Evolutionary conservation across 2,797 vertebrate genomes (phyloP), one percentile per base, ranked within the genome.

Genomic region (Pseudochirops cupreus): DNA sequence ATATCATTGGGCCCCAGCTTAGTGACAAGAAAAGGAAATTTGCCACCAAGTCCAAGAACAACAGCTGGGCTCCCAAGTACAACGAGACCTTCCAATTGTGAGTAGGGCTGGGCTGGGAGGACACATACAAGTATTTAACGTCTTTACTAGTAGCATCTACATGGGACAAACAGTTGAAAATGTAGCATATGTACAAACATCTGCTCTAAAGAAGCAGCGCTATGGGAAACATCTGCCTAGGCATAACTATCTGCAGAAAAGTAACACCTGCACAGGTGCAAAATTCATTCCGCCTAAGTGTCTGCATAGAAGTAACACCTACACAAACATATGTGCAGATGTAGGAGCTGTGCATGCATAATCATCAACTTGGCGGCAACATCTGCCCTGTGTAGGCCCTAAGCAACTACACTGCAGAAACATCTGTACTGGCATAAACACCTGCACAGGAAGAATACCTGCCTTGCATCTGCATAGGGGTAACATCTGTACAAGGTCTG

Each of bases 21-120:
- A 99, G 99, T 0, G 99, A 99, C 98, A 99, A 99, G 99, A 99
- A 99, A 98, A 99, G 99, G 98, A 99, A 99, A 98, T 99, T 99
- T 0, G 99, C 99, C 92, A 99, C 99, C 94, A 99, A 99, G 98
- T 99, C 99, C 0, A 99, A 99, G 98, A 99, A 99, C 98, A 99
- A 99, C 98, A 99, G 99, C 98, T 99, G 99, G 99, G 99, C 99
- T 90, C 99, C 99, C 58, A 99, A 99, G 98, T 99, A 99, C 98
- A 99, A 99, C 0, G 99, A 99, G 98, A 99, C 99, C 92, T 99
- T 99, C 98, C 99, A 99, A 95, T 99, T 99, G 99, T 99, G 98
- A 99, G 99, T 99, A 46, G 67, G 94, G 93, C 57, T 26, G 16
- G 59, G 56, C 57, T 11, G 82, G 55, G 62, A 74, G 92, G 56